Evolutionary conservation across 2,113 vertebrate genomes (phyloP).

Genomic region (Oreochromis aureus): DNA sequence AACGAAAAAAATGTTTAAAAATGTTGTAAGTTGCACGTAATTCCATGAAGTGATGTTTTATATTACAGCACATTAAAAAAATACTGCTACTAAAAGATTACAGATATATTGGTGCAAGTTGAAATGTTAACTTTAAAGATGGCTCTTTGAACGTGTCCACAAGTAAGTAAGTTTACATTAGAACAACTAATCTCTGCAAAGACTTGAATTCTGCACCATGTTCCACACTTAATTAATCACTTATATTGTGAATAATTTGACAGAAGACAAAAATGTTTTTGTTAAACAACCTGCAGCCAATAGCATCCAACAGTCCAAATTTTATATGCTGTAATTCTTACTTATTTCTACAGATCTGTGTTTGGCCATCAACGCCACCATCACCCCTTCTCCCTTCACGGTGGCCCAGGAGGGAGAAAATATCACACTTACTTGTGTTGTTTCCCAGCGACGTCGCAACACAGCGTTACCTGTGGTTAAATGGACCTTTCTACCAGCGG

Average conservation of each 20-base stretch:
- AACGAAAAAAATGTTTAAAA: background rate
- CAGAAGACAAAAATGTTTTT: background rate
- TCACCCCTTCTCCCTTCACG: conserved; percentile 82
- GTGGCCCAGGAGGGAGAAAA: conserved; percentile 82
- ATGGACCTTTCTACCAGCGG: conserved; percentile 79
- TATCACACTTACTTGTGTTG: conserved; percentile 82
- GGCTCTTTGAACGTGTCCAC: background rate
- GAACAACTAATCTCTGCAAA: background rate
- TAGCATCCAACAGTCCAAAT: background rate
- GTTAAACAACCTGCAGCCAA: background rate
- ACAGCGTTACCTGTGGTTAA: conserved; percentile 84
- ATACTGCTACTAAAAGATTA: background rate
- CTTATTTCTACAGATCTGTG: conserved; percentile 73
- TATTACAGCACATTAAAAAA: background rate
- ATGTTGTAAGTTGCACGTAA: rapidly evolving
- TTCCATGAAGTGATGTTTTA: background rate
- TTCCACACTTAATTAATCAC: background rate
- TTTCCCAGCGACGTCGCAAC: conserved; percentile 79
- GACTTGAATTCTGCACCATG: background rate
- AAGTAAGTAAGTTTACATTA: rapidly evolving
- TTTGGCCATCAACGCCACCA: conserved; percentile 84
- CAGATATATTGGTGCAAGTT: rapidly evolving
- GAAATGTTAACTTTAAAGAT: background rate
- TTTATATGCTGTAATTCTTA: background rate
- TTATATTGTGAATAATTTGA: background rate